Conservation (phyloP, 2,888 invertebrate genomes). For the Drepana falcataria region DNA sequence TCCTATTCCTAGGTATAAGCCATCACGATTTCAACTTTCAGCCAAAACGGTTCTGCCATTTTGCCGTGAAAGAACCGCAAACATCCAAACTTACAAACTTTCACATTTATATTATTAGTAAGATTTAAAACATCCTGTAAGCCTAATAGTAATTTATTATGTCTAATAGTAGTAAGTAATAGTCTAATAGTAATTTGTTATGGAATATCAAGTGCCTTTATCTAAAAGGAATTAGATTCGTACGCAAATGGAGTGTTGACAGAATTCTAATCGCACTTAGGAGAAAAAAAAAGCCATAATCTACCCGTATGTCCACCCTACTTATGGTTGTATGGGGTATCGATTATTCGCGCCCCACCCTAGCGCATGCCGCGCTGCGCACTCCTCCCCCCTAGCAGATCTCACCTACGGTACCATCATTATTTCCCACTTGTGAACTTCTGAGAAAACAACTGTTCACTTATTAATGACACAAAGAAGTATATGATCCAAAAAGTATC, state of each 20-base stretch:
- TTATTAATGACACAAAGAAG: background rate
- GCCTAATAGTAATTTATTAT: too few species aligned
- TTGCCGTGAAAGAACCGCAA: too few species aligned
- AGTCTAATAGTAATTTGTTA: too few species aligned
- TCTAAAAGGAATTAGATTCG: background rate
- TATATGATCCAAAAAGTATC: too few species aligned
- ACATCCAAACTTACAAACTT: too few species aligned
- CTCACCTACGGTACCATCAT: conserved; percentile 27
- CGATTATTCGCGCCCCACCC: conserved; percentile 46
- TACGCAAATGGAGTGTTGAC: background rate
- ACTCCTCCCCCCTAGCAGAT: conserved; percentile 26
- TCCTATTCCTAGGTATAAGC: too few species aligned
- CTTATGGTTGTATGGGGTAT: conserved; percentile 71
- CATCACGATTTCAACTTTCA: too few species aligned
- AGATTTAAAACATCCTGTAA: too few species aligned
- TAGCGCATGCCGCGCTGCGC: conserved; percentile 17
- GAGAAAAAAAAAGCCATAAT: conserved; percentile 43
- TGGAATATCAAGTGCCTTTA: background rate
- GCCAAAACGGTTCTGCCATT: too few species aligned
- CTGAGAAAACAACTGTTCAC: conserved; percentile 15
- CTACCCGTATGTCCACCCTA: conserved; percentile 63
- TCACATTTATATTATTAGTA: too few species aligned
- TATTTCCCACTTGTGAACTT: conserved; percentile 27
- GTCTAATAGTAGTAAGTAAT: too few species aligned
- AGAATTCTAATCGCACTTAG: background rate